Base-by-base conservation (phyloP, 2,113 vertebrate species). In the Apeltes quadracus region DNA sequence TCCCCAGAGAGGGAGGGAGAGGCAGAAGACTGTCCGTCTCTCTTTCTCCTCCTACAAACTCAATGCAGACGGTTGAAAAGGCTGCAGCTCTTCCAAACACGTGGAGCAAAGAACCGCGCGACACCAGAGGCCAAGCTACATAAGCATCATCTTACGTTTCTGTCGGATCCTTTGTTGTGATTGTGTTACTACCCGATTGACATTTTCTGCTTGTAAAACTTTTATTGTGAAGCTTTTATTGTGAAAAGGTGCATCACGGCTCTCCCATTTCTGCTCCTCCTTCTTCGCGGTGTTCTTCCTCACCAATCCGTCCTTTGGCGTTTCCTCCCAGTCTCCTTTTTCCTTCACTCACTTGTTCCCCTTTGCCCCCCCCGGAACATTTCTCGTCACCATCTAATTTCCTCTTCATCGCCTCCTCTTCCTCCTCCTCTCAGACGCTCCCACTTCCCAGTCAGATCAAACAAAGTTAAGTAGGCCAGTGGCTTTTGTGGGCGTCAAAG, bases 401-500 rank as follows among this genome's bases (percentile, higher is more conserved):
- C 71, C 13, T 63, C 38, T 54, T 46, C 65, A 55, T 65, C 44
- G 41, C 13, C 65, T 46, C 65, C 14, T 34, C 51, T 14, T 38
- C 25, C 27, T 18, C 27, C 39, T 44, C 14, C 63, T 41, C 25
- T 29, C 73, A 14, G 18, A 48, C 6, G 23, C 51, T 59, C 72
- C 51, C 61, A 58, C 80, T 75, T 78, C 63, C 57, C 68, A 70
- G 55, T 69, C 69, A 79, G 78, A 90, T 92, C 88, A 92, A 87
- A 88, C 72, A 79, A 41, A 79, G 66, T 78, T 59, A 92, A 85
- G 72, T 85, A 89, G 90, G 88, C 65, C 82, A 85, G 76, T 71
- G 77, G 51, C 64, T 71, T 65, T 65, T 74, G 82, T 88, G 79
- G 81, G 82, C 77, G 79, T 81, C 68, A 48, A 73, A 84, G 78